Conservation (phyloP, 2,113 vertebrate genomes). For the Phaethon lepturus region DNA sequence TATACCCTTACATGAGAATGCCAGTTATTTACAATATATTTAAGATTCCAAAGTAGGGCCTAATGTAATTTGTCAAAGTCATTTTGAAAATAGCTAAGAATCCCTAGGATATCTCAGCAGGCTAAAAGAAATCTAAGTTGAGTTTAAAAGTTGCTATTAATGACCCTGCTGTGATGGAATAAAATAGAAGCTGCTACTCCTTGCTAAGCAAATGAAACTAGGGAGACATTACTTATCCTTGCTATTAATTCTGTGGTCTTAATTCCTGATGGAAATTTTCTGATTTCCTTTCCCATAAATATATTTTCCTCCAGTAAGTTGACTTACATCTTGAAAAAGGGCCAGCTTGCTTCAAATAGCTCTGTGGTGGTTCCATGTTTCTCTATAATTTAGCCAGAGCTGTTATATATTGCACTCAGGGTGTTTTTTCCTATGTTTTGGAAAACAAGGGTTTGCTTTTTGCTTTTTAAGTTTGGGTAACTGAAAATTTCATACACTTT, state of each 20-base stretch:
- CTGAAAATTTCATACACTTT: neutral
- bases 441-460: neutral
- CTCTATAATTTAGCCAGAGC: neutral
- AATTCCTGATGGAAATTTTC: slow-evolving; percentile 8
- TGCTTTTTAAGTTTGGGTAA: neutral
- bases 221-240: neutral
- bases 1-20: neutral
- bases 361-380: neutral
- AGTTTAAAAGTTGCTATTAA: neutral
- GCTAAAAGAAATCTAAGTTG: neutral
- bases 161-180: slow-evolving; percentile 17
- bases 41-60: neutral
- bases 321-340: neutral
- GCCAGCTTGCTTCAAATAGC: neutral
- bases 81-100: slow-evolving; percentile 28
- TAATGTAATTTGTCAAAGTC: slow-evolving; percentile 43
- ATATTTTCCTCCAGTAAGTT: neutral
- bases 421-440: neutral
- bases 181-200: slow-evolving; percentile 1
- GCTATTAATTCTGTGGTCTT: neutral
- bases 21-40: neutral
- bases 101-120: neutral
- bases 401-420: neutral
- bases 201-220: slow-evolving; percentile 23
- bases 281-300: slow-evolving; percentile 11